Percentiles rank a stretch among this genome's conserved stretches.
These are phyloP conservation scores for Poecilobothrus nobilitatus DNA, from an alignment of 2,888 invertebrate genomes.

Conservation along the genomic window DNA sequence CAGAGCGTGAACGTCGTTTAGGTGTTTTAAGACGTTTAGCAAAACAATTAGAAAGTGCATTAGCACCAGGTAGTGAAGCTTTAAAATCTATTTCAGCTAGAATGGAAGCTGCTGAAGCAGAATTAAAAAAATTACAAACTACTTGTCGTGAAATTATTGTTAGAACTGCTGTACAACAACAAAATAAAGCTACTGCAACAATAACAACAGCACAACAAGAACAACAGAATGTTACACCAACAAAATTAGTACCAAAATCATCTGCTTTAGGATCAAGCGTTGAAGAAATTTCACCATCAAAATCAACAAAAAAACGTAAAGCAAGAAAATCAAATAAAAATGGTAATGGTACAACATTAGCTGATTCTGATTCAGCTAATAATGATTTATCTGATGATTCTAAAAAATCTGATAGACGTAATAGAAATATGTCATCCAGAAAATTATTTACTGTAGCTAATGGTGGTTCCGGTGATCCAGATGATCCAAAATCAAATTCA, in stretches of 20 bases:
- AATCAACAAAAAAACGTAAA: neutral
- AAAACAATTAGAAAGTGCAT: slow-evolving; percentile 54
- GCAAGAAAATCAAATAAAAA: neutral
- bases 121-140: slow-evolving; percentile 56
- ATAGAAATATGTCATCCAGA: neutral
- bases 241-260: slow-evolving; percentile 17
- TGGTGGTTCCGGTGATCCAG: slow-evolving; percentile 32
- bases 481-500: slow-evolving; percentile 26
- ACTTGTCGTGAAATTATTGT: slow-evolving; percentile 55
- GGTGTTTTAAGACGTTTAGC: slow-evolving; percentile 57
- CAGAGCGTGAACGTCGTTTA: slow-evolving; percentile 58
- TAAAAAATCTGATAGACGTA: neutral
- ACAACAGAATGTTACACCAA: slow-evolving; percentile 21
- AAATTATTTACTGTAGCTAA: slow-evolving; percentile 13
- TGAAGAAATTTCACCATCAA: slow-evolving; percentile 8
- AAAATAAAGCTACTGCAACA: slow-evolving; percentile 8
- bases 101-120: slow-evolving; percentile 58
- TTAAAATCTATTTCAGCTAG: slow-evolving; percentile 54
- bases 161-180: slow-evolving; percentile 41
- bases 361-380: neutral
- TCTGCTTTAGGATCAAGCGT: neutral
- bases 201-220: neutral
- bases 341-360: neutral
- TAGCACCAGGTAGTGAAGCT: slow-evolving; percentile 59
- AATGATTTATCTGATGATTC: no score